Evolutionary conservation across 2,888 invertebrate genomes (phyloP).

Genomic region (Odontothrips loti): DNA sequence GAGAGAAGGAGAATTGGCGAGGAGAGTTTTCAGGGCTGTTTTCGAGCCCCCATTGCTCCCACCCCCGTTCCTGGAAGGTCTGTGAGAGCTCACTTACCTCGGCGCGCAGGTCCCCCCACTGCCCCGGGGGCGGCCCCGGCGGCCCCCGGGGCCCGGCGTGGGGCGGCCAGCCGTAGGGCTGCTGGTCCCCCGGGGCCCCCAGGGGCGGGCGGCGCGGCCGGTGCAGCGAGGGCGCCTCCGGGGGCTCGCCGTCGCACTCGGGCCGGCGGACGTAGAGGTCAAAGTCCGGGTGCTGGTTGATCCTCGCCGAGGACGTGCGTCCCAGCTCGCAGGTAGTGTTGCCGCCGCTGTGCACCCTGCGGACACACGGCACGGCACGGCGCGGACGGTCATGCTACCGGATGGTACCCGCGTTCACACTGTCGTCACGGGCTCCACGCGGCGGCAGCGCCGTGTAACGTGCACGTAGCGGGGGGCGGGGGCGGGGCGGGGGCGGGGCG

Average conservation of each 20-base stretch:
- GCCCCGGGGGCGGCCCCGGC: background rate
- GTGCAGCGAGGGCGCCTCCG: slow-evolving; percentile 16
- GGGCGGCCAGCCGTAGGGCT: no score
- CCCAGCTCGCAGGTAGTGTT: slow-evolving; percentile 17
- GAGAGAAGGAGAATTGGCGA: no score
- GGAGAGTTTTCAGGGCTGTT: no score
- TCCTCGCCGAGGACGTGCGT: background rate
- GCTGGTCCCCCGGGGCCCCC: no score
- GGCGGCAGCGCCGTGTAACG: no score
- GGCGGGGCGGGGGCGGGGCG: no score
- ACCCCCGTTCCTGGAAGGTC: no score
- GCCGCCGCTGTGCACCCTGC: slow-evolving; percentile 11
- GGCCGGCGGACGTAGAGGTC: slow-evolving; percentile 18
- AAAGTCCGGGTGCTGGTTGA: slow-evolving; percentile 18
- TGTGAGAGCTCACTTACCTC: background rate
- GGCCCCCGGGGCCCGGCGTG: background rate
- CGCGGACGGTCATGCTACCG: no score
- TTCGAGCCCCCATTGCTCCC: background rate
- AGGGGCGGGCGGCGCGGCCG: background rate
- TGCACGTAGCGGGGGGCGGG: no score
- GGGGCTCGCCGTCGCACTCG: slow-evolving; percentile 20
- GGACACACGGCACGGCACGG: background rate
- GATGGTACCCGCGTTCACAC: no score
- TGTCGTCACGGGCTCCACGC: no score
- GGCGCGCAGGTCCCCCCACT: background rate